Base-by-base conservation (phyloP, 2,888 invertebrate genomes). In the Cryptosula pallasiana region DNA sequence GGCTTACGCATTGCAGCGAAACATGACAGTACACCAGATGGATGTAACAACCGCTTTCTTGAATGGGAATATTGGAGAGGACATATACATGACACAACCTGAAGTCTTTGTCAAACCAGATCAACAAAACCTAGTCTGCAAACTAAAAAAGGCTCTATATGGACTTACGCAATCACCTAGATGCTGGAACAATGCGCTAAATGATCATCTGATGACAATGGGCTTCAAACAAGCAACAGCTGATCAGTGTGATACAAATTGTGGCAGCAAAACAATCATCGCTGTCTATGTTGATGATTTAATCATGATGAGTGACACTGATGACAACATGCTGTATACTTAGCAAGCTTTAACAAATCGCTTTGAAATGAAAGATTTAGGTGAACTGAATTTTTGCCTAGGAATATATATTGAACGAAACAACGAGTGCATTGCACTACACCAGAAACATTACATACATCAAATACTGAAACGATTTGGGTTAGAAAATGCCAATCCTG, bases 11-110 rank as follows among this genome's bases (percentile, higher is more conserved):
- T 73, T 71, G 1, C 23, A 72, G 25, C 36, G 71, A 29, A 70
- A 72, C 36, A 55, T 72, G 57, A 34, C 72, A 5, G 69, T 78
- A 5, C 74, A 75, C 71, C 75, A 76, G 23, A 73, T 78, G 73
- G 76, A 78, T 72, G 76, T 75, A 1, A 72, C 69, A 1, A 77
- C 77, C 32, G 77, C 76, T 29, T 78, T 75, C 70, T 70, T 78
- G 1, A 73, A 79, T 70, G 76, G 76, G 3, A 70, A 69, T 1
- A 13, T 78, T 9, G 58, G 73, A 13, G 76, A 77, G 71, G 76
- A 76, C 29, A 74, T 75, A 36, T 78, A 72, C 58, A 77, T 78
- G 75, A 34, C 57, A 29, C 78, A 78, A 58, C 74, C 78, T 23
- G 71, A 69, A 36, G 78, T 75, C 27, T 75, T 72, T 69, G 72